phyloP scores from a whole-genome alignment of 2,113 vertebrate genomes.

The Carassius gibelio region DNA sequence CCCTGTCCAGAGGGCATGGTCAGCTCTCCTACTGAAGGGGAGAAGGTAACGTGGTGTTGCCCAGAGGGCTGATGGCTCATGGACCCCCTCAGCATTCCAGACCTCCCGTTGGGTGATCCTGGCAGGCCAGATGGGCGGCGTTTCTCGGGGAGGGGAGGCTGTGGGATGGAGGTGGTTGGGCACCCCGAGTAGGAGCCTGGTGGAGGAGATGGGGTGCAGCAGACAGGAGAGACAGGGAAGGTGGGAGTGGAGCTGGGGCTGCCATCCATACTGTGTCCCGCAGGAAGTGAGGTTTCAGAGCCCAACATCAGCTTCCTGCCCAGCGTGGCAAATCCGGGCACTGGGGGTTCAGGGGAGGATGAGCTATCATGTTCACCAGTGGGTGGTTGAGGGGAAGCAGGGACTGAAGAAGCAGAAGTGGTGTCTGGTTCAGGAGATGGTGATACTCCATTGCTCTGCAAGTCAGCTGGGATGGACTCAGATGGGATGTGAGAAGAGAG shows the following conservation, averaged over 20 bases:
- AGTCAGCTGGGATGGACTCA: slow-evolving; percentile 24
- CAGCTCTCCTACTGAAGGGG: slow-evolving; percentile 77
- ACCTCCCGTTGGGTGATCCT: slow-evolving; percentile 61
- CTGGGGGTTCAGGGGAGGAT: slow-evolving; percentile 69
- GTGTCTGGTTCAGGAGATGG: slow-evolving; percentile 52
- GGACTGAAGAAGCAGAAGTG: slow-evolving; percentile 46
- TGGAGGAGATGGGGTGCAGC: slow-evolving; percentile 60
- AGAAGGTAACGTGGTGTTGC: slow-evolving; percentile 84
- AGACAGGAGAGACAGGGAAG: slow-evolving; percentile 69
- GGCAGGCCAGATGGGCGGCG: slow-evolving; percentile 65
- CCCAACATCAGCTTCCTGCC: slow-evolving; percentile 75
- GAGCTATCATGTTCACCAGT: slow-evolving; percentile 71
- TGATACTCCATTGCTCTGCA: slow-evolving; percentile 54
- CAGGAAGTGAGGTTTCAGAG: slow-evolving; percentile 52
- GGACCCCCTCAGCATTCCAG: slow-evolving; percentile 56
- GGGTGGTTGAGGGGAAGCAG: slow-evolving; percentile 63
- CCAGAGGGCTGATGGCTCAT: slow-evolving; percentile 53
- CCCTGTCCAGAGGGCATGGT: slow-evolving; percentile 55
- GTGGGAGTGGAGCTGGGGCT: slow-evolving; percentile 70
- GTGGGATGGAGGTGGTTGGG: slow-evolving; percentile 63
- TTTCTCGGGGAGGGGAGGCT: slow-evolving; percentile 86
- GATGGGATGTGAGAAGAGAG: slow-evolving; percentile 2
- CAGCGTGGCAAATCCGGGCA: slow-evolving; percentile 78
- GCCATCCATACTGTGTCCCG: slow-evolving; percentile 59
- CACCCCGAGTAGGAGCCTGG: slow-evolving; percentile 54